Base-by-base conservation (phyloP, 2,888 invertebrate species). In the Caenorhabditis angaria region DNA sequence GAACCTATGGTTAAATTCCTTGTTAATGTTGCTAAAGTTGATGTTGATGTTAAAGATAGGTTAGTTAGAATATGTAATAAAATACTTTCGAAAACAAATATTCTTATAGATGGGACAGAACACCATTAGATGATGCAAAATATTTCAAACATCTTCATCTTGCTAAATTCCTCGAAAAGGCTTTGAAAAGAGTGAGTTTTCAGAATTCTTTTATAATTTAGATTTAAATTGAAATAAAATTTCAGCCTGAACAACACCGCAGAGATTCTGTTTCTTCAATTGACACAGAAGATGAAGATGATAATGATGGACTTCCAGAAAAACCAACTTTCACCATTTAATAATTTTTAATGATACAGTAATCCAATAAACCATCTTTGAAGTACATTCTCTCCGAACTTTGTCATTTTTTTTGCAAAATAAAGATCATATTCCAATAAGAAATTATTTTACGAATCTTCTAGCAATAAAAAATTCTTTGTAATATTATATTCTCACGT, bases 111-210 rank as follows among this genome's bases (percentile, higher is more conserved):
- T 84, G 84, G 84, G 70, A 73, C 25, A 71, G 82, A 35, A 82
- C 79, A 4, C 82, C 86, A 10, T 61, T 85, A 18, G 81, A 85
- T 48, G 86, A 86, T 27, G 85, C 86, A 0, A 64, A 50, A 10
- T 60, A 65, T 20, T 84, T 84, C 74, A 62, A 75, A 14, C 76
- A 78, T 47, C 28, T 57, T 0, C 12, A 47, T 6, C 64, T 69
- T 27, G 70, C 63, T 0, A 91, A 93, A 70, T 92, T 92, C 85
- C 88, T 95, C n/a, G 91, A 92, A 68, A 91, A 77, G 59, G 79
- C 79, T 3, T 58, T 66, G 61, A 73, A 61, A 55, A 63, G 70
- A 50, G 64, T 66, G 4, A 18, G 59, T 51, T 53, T 29, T 22
- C 50, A 48, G 1, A 60, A 14, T 20, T n/a, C 2, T n/a, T 10